Evolutionary conservation across 2,888 invertebrate genomes (phyloP).

Genomic region (Drosophila mulleri): DNA sequence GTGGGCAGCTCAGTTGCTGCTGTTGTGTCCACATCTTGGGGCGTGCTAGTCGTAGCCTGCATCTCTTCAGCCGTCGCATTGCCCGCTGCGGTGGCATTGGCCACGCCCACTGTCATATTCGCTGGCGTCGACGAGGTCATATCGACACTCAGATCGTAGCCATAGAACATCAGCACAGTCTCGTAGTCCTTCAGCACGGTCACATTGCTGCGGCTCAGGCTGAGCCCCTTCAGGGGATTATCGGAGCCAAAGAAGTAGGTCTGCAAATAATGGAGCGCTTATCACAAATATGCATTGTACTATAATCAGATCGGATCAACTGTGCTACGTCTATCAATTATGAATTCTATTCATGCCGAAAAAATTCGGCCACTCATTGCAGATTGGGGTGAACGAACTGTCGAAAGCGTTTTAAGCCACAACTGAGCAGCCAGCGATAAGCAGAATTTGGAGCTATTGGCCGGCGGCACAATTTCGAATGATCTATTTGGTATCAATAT

Average conservation of each 20-base stretch:
- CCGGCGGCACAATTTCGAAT: constrained; percentile 45
- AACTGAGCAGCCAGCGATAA: constrained; percentile 45
- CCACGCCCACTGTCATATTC: constrained; percentile 44
- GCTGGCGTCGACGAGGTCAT: constrained; percentile 76
- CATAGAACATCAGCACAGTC: constrained; percentile 91
- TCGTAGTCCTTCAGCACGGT: constrained; percentile 91
- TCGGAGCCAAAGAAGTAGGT: constrained; percentile 93
- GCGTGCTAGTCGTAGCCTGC: constrained; percentile 53
- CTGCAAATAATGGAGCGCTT: constrained; percentile 85
- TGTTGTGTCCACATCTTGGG: constrained; percentile 37
- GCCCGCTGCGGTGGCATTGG: constrained; percentile 44
- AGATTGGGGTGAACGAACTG: constrained; percentile 65
- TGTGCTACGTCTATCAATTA: constrained; percentile 48
- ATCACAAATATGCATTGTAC: not conserved
- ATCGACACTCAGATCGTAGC: constrained; percentile 89
- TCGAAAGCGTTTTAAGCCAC: constrained; percentile 28
- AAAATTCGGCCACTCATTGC: constrained; percentile 49
- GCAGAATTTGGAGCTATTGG: constrained; percentile 15
- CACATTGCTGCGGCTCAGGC: constrained; percentile 91
- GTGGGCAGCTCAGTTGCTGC: constrained; percentile 22
- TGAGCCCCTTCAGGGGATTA: constrained; percentile 92
- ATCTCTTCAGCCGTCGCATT: constrained; percentile 43
- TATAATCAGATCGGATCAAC: not conserved
- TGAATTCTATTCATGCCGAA: constrained; percentile 57
- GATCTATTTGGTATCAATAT: constrained; percentile 29